Percentiles rank a stretch among this genome's conserved stretches.
Evolutionary conservation across 2,888 invertebrate genomes (phyloP).

Genomic region (Byasa hedistus): DNA sequence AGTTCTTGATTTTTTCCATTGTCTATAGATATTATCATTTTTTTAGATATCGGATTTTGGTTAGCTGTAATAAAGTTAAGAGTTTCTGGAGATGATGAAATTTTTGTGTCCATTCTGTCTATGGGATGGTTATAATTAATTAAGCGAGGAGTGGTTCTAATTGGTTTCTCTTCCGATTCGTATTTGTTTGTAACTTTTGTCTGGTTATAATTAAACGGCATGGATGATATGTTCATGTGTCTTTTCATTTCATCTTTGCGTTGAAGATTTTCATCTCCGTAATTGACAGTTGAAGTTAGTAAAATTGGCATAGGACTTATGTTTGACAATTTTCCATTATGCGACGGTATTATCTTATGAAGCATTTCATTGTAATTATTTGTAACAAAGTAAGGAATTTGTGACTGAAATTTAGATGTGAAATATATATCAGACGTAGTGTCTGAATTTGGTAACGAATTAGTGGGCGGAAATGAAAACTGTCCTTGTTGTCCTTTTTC

Average conservation of each 20-base stretch:
- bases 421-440: constrained; percentile 63
- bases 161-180: constrained; percentile 49
- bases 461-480: constrained; percentile 61
- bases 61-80: constrained; percentile 38
- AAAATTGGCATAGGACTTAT: constrained; percentile 56
- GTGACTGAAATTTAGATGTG: constrained; percentile 64
- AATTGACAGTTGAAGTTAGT: constrained; percentile 54
- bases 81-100: constrained; percentile 38
- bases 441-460: constrained; percentile 50
- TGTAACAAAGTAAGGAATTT: constrained; percentile 58
- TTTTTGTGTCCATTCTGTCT: constrained; percentile 60
- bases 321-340: constrained; percentile 56
- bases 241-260: constrained; percentile 38
- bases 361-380: constrained; percentile 61
- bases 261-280: constrained; percentile 51
- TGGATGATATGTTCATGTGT: constrained; percentile 38
- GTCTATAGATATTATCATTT: constrained; percentile 60
- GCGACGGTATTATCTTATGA: constrained; percentile 61
- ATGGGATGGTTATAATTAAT: constrained; percentile 52
- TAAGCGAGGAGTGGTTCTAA: constrained; percentile 46
- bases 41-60: constrained; percentile 52
- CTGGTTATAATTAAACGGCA: constrained; percentile 41
- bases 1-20: constrained; percentile 49
- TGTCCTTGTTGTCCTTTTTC: constrained; percentile 55
- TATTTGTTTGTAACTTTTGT: constrained; percentile 36